A percentile compares a stretch with the other conserved stretches of the same genome.
These are phyloP conservation scores for Microctonus hyperodae DNA, from an alignment of 2,888 invertebrate genomes.

Conservation along the genomic window DNA sequence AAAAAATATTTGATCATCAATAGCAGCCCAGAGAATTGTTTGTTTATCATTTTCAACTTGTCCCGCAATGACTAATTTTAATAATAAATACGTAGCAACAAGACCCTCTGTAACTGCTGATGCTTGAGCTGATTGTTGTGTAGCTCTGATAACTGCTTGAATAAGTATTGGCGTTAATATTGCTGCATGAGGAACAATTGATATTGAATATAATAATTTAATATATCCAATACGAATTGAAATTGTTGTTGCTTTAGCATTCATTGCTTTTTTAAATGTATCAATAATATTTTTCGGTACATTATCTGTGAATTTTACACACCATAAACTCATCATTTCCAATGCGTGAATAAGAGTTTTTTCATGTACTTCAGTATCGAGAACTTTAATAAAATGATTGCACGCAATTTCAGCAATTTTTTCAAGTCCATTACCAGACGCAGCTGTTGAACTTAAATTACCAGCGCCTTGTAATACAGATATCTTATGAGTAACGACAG, in stretches of 20 bases:
- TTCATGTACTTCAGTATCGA: conserved; percentile 92
- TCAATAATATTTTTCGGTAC: conserved; percentile 73
- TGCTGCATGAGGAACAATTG: conserved; percentile 45
- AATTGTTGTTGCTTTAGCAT: conserved; percentile 79
- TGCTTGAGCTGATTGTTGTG: conserved; percentile 76
- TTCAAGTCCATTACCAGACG: conserved; percentile 68
- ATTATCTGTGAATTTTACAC: conserved; percentile 70
- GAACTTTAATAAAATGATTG: conserved; percentile 76
- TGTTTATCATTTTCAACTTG: conserved; percentile 65
- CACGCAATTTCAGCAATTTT: conserved; percentile 70
- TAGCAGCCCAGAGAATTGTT: conserved; percentile 72
- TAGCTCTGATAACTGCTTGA: conserved; percentile 78
- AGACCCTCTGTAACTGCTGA: conserved; percentile 76
- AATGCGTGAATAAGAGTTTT: conserved; percentile 84
- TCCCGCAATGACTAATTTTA: conserved; percentile 68
- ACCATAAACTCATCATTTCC: conserved; percentile 84
- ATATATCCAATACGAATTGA: conserved; percentile 81
- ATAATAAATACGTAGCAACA: conserved; percentile 72
- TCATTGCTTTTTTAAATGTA: conserved; percentile 76
- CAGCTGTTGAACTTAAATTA: conserved; percentile 75
- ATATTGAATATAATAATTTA: conserved; percentile 69
- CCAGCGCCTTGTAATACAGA: conserved; percentile 84
- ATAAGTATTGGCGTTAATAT: conserved; percentile 70
- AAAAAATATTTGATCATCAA: conserved; percentile 81
- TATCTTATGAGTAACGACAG: conserved; percentile 87